Evolutionary conservation across 1,140 invertebrate genomes (phyloP).

Genomic region (Calycopis cecrops): DNA sequence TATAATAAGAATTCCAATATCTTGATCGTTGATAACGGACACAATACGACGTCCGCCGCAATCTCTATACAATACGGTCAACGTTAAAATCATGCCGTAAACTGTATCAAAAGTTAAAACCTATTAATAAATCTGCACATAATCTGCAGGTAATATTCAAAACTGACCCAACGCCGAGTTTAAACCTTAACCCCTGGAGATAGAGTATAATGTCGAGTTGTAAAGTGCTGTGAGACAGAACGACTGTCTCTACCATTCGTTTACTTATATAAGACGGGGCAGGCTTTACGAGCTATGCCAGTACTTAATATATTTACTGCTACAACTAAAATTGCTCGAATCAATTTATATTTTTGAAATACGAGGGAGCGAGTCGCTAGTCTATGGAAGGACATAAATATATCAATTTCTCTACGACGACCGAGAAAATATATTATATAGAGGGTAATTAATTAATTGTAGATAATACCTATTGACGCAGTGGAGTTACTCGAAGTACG

Average conservation of each 20-base stretch:
- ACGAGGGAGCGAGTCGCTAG: not conserved
- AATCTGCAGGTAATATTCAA: conserved; percentile 10
- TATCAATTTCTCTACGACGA: too few species aligned
- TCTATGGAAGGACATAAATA: too few species aligned
- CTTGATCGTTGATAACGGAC: too few species aligned
- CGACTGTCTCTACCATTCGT: not conserved
- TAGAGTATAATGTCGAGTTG: not conserved
- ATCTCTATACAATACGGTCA: conserved; percentile 3
- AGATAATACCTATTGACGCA: too few species aligned
- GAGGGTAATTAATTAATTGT: too few species aligned
- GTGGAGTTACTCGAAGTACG: too few species aligned
- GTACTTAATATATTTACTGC: conserved; percentile 6
- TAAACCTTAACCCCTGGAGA: not conserved
- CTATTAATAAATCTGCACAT: conserved; percentile 18
- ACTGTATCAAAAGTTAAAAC: conserved; percentile 14
- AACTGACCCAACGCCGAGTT: not conserved
- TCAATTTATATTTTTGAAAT: conserved; percentile 7
- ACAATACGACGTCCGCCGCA: not conserved
- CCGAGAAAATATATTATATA: too few species aligned
- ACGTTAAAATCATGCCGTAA: conserved; percentile 14
- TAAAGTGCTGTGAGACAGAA: not conserved
- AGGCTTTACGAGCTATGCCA: not conserved
- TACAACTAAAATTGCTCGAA: conserved; percentile 3
- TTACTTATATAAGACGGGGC: not conserved
- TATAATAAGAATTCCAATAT: too few species aligned